Conservation (phyloP, 2,113 vertebrate genomes). For the Fregata magnificens region DNA sequence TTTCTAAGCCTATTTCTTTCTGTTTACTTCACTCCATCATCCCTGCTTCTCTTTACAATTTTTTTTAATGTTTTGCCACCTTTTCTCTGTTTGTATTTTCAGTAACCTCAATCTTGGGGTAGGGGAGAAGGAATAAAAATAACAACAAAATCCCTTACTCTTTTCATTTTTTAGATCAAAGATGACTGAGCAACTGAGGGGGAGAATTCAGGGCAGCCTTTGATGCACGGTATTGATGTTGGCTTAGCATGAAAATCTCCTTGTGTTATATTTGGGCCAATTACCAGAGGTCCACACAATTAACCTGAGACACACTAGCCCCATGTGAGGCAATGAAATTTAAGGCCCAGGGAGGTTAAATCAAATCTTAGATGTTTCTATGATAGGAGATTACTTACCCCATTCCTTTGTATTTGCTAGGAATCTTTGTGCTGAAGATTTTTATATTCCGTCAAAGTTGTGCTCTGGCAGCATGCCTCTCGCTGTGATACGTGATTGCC, state of each 20-base stretch:
- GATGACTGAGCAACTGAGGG: conserved; percentile 29
- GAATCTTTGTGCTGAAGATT: not conserved
- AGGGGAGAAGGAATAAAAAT: conserved; percentile 38
- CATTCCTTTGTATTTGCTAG: not conserved
- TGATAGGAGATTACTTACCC: conserved; percentile 19
- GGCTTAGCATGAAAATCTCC: conserved; percentile 57
- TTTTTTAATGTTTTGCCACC: not conserved
- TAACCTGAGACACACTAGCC: conserved; percentile 31
- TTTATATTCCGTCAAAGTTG: not conserved
- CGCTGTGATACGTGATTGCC: not conserved
- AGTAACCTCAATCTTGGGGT: not conserved
- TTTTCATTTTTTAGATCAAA: conserved; percentile 65
- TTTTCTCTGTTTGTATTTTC: conserved; percentile 35
- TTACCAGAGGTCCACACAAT: conserved; percentile 45
- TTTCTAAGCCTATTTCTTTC: not conserved
- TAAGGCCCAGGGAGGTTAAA: conserved; percentile 35
- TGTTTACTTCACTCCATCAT: not conserved
- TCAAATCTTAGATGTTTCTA: conserved; percentile 38
- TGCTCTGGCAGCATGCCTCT: not conserved
- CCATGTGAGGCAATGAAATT: conserved; percentile 8
- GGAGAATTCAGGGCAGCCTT: conserved; percentile 56
- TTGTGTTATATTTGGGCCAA: conserved; percentile 45
- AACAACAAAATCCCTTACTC: conserved; percentile 43
- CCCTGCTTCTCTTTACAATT: not conserved
- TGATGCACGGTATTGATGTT: conserved; percentile 60